Base-by-base conservation (phyloP, 2,113 vertebrate genomes). In the Lutjanus erythropterus region DNA sequence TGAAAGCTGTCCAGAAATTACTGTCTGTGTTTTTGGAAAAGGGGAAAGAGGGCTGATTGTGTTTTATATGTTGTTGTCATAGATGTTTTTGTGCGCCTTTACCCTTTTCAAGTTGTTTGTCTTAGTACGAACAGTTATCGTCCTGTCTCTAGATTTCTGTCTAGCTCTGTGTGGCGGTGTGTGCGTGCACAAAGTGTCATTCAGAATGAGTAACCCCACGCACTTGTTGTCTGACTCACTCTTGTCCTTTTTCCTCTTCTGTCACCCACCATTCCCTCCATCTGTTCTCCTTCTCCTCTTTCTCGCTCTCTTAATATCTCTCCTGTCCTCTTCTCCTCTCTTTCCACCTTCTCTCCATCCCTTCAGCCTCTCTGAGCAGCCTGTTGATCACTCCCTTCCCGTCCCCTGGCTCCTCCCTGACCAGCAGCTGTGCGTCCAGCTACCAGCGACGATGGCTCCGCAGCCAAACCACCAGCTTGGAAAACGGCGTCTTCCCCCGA, bases 391-490 rank as follows among this genome's bases (percentile, higher is more conserved):
- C 98, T 44, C 97, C 98, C 0, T 98, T 99, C 87, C 97, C 97
- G 0, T 99, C 98, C 0, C 98, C 98, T 33, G 97, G 98, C 87
- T 99, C 98, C 25, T 99, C 98, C 1, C 93, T 99, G 62, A 98
- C 96, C 84, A 97, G 97, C 92, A 99, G 98, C 93, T 98, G 97
- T 94, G 98, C 97, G 1, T 98, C 97, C 93, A 99, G 98, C 84
- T 99, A 99, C 94, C 98, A 99, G 91, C 93, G 98, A 44, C 97
- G 98, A 49, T 99, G 97, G 98, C 96, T 97, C 29, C 97, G 98
- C 81, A 99, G 97, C 86, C 97, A 99, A 92, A 99, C 98, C 5
- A 99, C 98, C 90, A 99, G 98, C 92, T 85, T 99, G 92, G 98
- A 99, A 93, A 99, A 99, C 4, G 98, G 98, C 0, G 97, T 99